These are phyloP conservation scores for Turritopsis rubra DNA, from an alignment of 30 jellyfish, hydroid and myxozoan genomes.

Conservation along the genomic window DNA sequence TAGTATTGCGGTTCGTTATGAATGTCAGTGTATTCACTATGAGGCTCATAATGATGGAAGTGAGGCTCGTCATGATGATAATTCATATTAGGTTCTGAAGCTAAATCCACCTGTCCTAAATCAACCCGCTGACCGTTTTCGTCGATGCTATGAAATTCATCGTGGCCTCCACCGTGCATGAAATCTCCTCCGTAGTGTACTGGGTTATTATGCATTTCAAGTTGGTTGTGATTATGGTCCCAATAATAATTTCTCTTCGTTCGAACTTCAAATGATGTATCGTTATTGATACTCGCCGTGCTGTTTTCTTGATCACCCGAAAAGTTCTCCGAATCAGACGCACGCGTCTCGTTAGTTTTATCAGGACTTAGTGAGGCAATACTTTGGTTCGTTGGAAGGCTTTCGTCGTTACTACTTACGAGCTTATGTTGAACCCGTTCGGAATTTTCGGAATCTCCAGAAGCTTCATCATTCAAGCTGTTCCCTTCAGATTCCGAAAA, in stretches of 20 bases:
- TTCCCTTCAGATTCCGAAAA: neutral
- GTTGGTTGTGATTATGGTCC: slow-evolving; percentile 6
- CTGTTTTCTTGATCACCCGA: neutral
- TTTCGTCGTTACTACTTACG: neutral
- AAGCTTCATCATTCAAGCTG: neutral
- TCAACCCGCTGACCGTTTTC: slow-evolving; percentile 19
- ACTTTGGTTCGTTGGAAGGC: neutral
- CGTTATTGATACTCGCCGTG: neutral
- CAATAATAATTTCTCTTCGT: slow-evolving; percentile 6
- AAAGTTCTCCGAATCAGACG: neutral
- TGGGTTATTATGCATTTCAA: slow-evolving; percentile 20
- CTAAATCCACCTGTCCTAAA: slow-evolving; percentile 12
- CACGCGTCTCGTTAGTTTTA: neutral
- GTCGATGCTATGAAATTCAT: slow-evolving; percentile 22
- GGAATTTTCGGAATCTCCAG: neutral
- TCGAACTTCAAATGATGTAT: neutral
- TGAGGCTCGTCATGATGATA: slow-evolving; percentile 7
- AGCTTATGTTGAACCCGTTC: neutral
- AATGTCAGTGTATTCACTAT: neutral
- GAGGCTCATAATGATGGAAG: slow-evolving; percentile 7
- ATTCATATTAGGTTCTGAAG: neutral
- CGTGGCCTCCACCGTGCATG: slow-evolving; percentile 24
- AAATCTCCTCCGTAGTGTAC: slow-evolving; percentile 17
- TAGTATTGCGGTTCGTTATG: slow-evolving; percentile 21
- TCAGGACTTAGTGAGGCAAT: neutral